Percentiles rank a stretch among this genome's conserved stretches.
These are phyloP conservation scores for Trematomus bernacchii DNA, from an alignment of 2,797 vertebrate species.

Conservation along the genomic window DNA sequence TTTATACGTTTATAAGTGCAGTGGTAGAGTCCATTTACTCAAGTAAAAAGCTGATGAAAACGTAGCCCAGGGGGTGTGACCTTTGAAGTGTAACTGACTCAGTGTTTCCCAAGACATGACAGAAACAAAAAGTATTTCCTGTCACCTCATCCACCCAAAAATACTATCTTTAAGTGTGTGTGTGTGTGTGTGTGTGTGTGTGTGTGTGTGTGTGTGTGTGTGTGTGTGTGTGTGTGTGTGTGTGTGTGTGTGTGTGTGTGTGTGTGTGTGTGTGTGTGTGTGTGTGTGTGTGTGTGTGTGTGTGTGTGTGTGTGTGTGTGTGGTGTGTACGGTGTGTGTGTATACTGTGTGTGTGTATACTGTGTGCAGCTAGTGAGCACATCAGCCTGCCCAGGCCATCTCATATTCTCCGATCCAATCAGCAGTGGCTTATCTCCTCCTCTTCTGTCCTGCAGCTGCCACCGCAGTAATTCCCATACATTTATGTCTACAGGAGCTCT, in stretches of 20 bases:
- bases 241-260: conserved; percentile 6
- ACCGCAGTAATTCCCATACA: conserved; percentile 72
- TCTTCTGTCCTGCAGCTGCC: conserved; percentile 82
- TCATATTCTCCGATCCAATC: conserved; percentile 84
- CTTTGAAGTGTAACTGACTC: conserved; percentile 64
- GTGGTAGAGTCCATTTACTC: no score
- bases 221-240: no score
- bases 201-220: neutral
- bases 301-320: no score
- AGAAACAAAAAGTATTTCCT: conserved; percentile 63
- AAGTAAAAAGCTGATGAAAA: conserved; percentile 6
- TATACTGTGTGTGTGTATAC: conserved; percentile 21
- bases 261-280: no score
- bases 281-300: no score
- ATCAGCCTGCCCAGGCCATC: conserved; percentile 59
- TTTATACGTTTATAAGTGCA: no score
- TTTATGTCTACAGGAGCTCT: conserved; percentile 66
- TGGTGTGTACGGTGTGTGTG: neutral
- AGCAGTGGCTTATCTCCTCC: conserved; percentile 82
- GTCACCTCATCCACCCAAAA: conserved; percentile 54
- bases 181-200: neutral
- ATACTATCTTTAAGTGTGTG: conserved; percentile 57
- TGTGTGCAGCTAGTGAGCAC: conserved; percentile 36
- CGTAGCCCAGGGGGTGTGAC: conserved; percentile 35
- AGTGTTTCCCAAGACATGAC: conserved; percentile 49